Evolutionary conservation across 1,140 invertebrate species (phyloP).

Genomic region (Vollenhovia emeryi): DNA sequence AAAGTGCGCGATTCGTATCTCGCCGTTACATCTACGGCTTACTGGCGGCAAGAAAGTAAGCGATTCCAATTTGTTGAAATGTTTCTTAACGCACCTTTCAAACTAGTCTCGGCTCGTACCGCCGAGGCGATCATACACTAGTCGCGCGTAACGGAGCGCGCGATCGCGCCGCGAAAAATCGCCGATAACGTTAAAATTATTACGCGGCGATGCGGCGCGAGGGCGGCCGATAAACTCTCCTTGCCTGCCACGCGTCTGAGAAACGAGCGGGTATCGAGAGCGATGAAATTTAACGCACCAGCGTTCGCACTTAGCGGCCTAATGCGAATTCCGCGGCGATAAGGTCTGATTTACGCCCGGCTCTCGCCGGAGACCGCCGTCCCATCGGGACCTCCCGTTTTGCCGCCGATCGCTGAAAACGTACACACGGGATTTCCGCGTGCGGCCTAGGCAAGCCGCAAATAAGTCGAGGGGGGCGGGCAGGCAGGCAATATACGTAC

Average conservation of each 20-base stretch:
- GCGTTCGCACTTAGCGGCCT: constrained; percentile 62
- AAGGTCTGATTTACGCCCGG: constrained; percentile 68
- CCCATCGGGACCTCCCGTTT: constrained; percentile 20
- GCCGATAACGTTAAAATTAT: constrained; percentile 16
- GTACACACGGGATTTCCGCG: constrained; percentile 8
- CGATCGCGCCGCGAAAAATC: constrained; percentile 35
- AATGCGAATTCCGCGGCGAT: constrained; percentile 56
- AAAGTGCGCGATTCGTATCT: constrained; percentile 20
- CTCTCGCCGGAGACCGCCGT: constrained; percentile 38
- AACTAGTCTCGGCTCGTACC: neutral
- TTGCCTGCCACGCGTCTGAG: neutral
- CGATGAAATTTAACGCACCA: constrained; percentile 56
- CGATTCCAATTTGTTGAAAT: constrained; percentile 36
- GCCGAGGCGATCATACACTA: constrained; percentile 20
- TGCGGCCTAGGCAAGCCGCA: neutral
- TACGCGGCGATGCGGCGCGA: neutral
- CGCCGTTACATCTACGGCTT: neutral
- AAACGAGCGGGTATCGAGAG: constrained; percentile 25
- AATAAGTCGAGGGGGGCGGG: constrained; percentile 40
- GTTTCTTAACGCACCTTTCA: constrained; percentile 13
- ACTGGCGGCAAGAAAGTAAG: neutral
- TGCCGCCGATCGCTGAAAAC: constrained; percentile 10
- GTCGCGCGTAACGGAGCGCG: constrained; percentile 22
- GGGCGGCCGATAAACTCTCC: constrained; percentile 36
- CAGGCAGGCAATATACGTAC: neutral